These are phyloP conservation scores for Ctenopoma multispine DNA, from an alignment of 2,797 vertebrate species.

Conservation along the genomic window DNA sequence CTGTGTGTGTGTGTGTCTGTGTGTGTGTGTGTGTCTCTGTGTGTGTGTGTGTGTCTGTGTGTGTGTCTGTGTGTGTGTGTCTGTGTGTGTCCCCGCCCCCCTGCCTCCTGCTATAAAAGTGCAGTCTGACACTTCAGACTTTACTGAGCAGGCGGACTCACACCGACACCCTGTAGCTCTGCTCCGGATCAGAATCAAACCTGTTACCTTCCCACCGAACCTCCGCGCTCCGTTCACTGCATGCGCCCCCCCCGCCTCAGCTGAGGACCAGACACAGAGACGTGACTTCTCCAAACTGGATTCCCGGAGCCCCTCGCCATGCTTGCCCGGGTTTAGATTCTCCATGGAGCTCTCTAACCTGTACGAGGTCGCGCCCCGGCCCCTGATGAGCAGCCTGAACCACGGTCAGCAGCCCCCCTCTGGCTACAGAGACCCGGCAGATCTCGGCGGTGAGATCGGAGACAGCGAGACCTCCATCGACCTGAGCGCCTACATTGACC, in stretches of 20 bases:
- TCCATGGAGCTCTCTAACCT: constrained; percentile 97
- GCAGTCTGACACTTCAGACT: constrained; percentile 57
- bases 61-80: constrained; percentile 16
- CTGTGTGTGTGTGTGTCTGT: constrained; percentile 24
- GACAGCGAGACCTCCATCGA: constrained; percentile 98
- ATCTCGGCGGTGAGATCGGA: constrained; percentile 91
- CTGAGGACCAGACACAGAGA: constrained; percentile 4
- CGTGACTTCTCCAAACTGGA: constrained; percentile 83
- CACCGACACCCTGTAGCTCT: constrained; percentile 10
- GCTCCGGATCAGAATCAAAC: background rate
- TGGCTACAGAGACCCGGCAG: constrained; percentile 88
- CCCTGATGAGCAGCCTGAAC: constrained; percentile 87
- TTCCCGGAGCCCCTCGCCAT: constrained; percentile 92
- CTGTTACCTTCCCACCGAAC: background rate
- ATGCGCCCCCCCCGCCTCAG: constrained; percentile 5
- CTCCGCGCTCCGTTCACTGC: background rate
- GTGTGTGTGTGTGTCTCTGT: constrained; percentile 13
- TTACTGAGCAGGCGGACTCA: constrained; percentile 60
- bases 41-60: constrained; percentile 18
- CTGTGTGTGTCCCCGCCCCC: constrained; percentile 32
- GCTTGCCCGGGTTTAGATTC: constrained; percentile 89
- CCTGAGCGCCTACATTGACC: constrained; percentile 98
- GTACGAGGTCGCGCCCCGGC: constrained; percentile 95
- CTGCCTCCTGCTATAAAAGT: constrained; percentile 54
- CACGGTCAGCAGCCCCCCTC: constrained; percentile 82